These are phyloP conservation scores for Solenopsis fugax DNA, from an alignment of 1,140 invertebrate species.

Conservation along the genomic window DNA sequence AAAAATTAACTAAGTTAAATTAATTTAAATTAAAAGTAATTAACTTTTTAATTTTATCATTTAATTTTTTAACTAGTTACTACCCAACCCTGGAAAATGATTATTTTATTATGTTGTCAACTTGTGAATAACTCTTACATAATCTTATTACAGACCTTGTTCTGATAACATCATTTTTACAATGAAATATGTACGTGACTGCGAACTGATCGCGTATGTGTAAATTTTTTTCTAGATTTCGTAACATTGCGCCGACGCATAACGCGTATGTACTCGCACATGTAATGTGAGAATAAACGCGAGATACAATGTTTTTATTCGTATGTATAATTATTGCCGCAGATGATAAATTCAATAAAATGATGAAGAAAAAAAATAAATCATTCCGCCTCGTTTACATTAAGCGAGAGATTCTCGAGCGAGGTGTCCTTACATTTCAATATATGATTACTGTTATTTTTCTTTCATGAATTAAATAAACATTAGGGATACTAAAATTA, in stretches of 20 bases:
- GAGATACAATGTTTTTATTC: background rate
- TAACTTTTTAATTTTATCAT: too few relatives aligned
- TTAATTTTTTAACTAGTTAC: too few relatives aligned
- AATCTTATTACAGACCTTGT: too few relatives aligned
- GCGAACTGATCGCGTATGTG: background rate
- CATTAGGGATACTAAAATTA: background rate
- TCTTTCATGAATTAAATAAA: background rate
- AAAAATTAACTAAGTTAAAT: too few relatives aligned
- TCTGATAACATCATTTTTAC: background rate
- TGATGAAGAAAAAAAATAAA: background rate
- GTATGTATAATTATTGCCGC: background rate
- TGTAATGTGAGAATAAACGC: background rate
- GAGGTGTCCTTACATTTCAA: background rate
- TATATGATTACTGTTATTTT: background rate
- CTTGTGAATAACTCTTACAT: too few relatives aligned
- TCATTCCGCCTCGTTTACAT: background rate
- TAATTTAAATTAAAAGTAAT: too few relatives aligned
- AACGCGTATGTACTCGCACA: background rate
- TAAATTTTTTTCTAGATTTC: background rate
- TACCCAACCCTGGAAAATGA: too few relatives aligned
- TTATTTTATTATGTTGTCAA: too few relatives aligned
- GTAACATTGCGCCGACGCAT: slow-evolving; percentile 4
- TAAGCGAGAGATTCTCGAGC: background rate
- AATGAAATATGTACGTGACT: background rate
- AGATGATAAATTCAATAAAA: background rate